phyloP scores from a whole-genome alignment of 1,140 invertebrate species.

The Lepeophtheirus salmonis region DNA sequence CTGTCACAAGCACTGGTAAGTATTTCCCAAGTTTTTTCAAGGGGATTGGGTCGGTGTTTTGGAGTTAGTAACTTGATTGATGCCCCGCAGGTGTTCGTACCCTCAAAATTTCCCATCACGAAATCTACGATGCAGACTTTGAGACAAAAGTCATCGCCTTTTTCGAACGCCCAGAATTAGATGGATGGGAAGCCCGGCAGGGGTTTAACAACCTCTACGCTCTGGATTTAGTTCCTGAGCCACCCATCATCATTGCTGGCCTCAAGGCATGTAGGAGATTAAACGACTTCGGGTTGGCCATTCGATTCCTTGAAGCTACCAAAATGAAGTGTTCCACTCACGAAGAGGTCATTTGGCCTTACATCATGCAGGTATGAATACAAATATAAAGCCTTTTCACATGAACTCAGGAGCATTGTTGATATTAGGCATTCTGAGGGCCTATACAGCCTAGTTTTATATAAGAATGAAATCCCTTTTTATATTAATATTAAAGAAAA shows the following conservation, averaged over 20 bases:
- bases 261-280: slow-evolving; percentile 73
- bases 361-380: slow-evolving; percentile 41
- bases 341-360: slow-evolving; percentile 65
- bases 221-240: slow-evolving; percentile 86
- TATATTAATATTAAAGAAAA: no score
- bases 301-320: slow-evolving; percentile 75
- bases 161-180: slow-evolving; percentile 73
- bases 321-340: slow-evolving; percentile 72
- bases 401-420: no score
- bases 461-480: no score
- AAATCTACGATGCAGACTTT: slow-evolving; percentile 43
- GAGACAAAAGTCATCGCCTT: slow-evolving; percentile 57
- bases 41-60: no score
- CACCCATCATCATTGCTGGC: slow-evolving; percentile 74
- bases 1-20: no score
- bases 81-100: background rate
- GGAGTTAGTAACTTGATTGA: no score
- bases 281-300: slow-evolving; percentile 79
- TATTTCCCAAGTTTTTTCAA: no score
- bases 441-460: no score
- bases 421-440: no score
- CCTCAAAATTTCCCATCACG: background rate
- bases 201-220: slow-evolving; percentile 43
- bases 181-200: slow-evolving; percentile 87
- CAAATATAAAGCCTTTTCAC: no score